Percentiles rank a stretch among this genome's conserved stretches.
Evolutionary conservation across 2,797 vertebrate genomes (phyloP).

Genomic region (Coluber constrictor): DNA sequence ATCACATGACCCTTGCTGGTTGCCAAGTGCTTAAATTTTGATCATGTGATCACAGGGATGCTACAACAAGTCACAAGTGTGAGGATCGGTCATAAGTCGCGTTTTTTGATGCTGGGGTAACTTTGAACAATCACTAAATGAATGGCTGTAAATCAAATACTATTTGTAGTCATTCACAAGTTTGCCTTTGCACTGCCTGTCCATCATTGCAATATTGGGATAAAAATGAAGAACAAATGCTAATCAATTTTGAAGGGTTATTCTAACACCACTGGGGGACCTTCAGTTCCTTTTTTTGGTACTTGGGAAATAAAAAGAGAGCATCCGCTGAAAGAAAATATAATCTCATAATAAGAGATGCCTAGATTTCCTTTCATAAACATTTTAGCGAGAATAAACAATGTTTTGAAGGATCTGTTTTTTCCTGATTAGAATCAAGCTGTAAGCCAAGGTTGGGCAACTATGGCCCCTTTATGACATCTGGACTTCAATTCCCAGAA

Average conservation of each 20-base stretch:
- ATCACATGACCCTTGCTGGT: not conserved
- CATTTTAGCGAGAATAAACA: not conserved
- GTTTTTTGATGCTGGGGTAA: not conserved
- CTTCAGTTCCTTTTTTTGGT: not conserved
- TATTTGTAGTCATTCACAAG: not conserved
- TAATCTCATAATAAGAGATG: not conserved
- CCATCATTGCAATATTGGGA: not conserved
- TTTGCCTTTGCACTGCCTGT: not conserved
- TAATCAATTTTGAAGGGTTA: not conserved
- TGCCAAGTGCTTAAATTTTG: not conserved
- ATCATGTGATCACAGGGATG: not conserved
- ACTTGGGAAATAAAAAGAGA: not conserved
- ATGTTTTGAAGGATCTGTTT: not conserved
- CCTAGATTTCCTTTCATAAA: not conserved
- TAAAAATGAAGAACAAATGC: not conserved
- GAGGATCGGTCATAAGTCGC: not conserved
- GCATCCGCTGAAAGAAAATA: not conserved
- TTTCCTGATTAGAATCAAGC: not conserved
- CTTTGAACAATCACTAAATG: not conserved
- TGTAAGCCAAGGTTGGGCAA: not conserved
- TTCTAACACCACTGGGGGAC: not conserved
- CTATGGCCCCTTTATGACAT: not conserved
- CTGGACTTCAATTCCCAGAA: not conserved
- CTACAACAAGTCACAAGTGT: not conserved
- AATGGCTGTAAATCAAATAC: not conserved